A percentile compares a stretch with the other conserved stretches of the same genome.
phyloP scores from a whole-genome alignment of 2,797 vertebrate genomes.

The Emydoidea blandingii region DNA sequence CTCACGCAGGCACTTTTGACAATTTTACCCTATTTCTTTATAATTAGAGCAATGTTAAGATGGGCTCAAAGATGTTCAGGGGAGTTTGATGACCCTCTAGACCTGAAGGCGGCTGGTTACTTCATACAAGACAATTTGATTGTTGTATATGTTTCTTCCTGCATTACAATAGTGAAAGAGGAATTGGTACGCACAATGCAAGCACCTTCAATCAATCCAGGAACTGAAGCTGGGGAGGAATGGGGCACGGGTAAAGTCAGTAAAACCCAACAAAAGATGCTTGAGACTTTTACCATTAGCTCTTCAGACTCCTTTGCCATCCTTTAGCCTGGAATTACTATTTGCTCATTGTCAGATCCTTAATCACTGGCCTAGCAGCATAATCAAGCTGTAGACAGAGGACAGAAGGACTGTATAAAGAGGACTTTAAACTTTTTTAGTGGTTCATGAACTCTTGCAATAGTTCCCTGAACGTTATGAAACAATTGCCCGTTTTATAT shows the following conservation, averaged over 20 bases:
- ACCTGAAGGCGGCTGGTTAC: rapidly evolving
- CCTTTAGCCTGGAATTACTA: neutral
- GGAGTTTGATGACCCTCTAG: rapidly evolving
- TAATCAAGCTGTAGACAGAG: neutral
- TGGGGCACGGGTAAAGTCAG: neutral
- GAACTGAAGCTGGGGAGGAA: neutral
- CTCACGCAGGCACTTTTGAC: neutral
- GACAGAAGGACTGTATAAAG: neutral
- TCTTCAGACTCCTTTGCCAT: neutral
- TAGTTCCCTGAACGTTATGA: neutral
- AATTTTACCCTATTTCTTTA: rapidly evolving
- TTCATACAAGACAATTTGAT: neutral
- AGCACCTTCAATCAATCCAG: neutral
- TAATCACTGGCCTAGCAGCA: neutral
- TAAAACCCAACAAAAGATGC: too few relatives aligned
- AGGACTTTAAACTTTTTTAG: neutral
- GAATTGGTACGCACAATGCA: neutral
- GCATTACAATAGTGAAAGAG: neutral
- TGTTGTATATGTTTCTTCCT: neutral
- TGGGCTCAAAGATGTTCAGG: rapidly evolving
- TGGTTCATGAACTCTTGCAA: neutral
- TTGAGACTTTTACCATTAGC: neutral
- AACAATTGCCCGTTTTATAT: neutral
- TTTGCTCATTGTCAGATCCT: neutral
- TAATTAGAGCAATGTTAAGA: rapidly evolving